A percentile compares a stretch with the other conserved stretches of the same genome.
Evolutionary conservation across 2,797 vertebrate genomes (phyloP).

Genomic region (Fratercula arctica): DNA sequence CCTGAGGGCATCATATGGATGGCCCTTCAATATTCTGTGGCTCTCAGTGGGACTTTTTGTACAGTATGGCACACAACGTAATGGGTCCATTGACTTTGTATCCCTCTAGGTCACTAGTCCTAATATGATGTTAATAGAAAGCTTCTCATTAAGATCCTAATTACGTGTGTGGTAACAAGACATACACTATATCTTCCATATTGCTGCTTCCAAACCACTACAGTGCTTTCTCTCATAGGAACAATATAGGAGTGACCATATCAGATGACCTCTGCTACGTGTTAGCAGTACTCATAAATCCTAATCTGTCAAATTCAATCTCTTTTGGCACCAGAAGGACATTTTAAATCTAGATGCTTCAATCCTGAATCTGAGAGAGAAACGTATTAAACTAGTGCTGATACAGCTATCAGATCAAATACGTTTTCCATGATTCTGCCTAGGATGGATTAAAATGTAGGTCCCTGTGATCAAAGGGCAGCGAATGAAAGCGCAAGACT

Average conservation of each 20-base stretch:
- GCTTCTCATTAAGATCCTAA: slow-evolving; percentile 61
- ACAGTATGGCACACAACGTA: not conserved
- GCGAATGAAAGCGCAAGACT: slow-evolving; percentile 20
- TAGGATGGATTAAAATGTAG: slow-evolving; percentile 24
- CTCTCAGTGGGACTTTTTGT: slow-evolving; percentile 41
- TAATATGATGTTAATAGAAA: slow-evolving; percentile 56
- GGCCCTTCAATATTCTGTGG: slow-evolving; percentile 31
- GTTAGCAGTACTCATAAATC: slow-evolving; percentile 60
- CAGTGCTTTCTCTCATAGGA: slow-evolving; percentile 20
- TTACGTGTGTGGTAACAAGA: slow-evolving; percentile 38
- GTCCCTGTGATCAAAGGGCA: slow-evolving; percentile 48
- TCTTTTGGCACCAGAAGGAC: slow-evolving; percentile 48
- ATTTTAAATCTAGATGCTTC: slow-evolving; percentile 67
- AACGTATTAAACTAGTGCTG: slow-evolving; percentile 20
- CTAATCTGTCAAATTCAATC: slow-evolving; percentile 63
- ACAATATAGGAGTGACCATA: slow-evolving; percentile 14
- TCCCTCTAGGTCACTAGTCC: slow-evolving; percentile 51
- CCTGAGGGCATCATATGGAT: slow-evolving; percentile 36
- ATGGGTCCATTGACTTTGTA: slow-evolving; percentile 52
- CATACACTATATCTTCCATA: slow-evolving; percentile 23
- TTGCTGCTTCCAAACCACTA: slow-evolving; percentile 33
- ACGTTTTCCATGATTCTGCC: slow-evolving; percentile 28
- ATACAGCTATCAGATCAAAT: slow-evolving; percentile 65
- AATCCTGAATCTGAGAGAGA: slow-evolving; percentile 22
- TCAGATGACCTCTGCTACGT: slow-evolving; percentile 49